phyloP scores from a whole-genome alignment of 2,888 invertebrate species.

The Scaptomyza cyrtandrae region DNA sequence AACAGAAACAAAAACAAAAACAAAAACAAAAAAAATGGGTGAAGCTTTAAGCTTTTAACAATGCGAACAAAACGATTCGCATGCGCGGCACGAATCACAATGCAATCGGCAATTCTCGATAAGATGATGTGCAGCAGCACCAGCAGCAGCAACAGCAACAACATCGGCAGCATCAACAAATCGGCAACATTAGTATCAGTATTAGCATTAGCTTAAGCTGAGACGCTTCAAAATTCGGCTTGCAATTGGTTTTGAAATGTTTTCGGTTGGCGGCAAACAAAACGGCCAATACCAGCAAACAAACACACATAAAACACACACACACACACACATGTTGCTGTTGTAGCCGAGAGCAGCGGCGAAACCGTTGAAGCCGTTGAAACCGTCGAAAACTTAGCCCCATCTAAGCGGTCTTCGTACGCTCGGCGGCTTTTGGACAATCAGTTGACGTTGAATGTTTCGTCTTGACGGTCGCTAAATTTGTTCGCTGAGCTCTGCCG shows the following conservation, averaged over 20 bases:
- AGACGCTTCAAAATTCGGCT: conserved; percentile 61
- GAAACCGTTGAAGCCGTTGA: conserved; percentile 21
- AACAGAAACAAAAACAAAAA: neutral
- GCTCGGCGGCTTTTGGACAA: conserved; percentile 71
- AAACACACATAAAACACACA: conserved; percentile 12
- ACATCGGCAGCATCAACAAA: conserved; percentile 2
- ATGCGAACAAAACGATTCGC: conserved; percentile 25
- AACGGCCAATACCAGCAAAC: conserved; percentile 20
- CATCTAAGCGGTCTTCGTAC: conserved; percentile 71
- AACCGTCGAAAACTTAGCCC: conserved; percentile 31
- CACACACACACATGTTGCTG: neutral
- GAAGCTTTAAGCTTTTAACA: conserved; percentile 9
- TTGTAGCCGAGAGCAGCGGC: conserved; percentile 30
- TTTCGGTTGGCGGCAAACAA: conserved; percentile 55
- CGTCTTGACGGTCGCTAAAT: conserved; percentile 80
- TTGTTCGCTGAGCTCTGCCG: conserved; percentile 43
- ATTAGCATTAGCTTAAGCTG: conserved; percentile 8
- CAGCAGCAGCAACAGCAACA: conserved; percentile 6
- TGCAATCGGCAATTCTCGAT: conserved; percentile 57
- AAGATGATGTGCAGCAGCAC: conserved; percentile 41
- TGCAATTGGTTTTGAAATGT: conserved; percentile 74
- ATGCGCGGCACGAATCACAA: conserved; percentile 47
- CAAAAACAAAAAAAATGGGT: neutral
- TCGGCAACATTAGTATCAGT: conserved; percentile 3
- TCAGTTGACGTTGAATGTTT: conserved; percentile 82